A percentile compares a stretch with the other conserved stretches of the same genome.
Conservation (phyloP, 2,797 vertebrate species). For the Myotis daubentonii region DNA sequence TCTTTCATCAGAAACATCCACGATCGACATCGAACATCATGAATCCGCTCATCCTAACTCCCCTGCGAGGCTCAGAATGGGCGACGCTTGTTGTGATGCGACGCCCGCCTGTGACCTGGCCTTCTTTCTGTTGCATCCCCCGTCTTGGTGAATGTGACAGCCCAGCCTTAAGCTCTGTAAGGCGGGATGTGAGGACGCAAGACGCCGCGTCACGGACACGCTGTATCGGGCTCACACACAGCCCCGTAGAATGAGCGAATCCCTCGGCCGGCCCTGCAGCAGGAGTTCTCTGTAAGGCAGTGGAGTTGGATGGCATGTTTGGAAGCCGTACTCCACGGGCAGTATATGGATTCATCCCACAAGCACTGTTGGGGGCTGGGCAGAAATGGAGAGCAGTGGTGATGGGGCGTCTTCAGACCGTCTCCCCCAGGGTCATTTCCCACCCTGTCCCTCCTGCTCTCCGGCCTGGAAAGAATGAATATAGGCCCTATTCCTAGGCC, state of each 20-base stretch:
- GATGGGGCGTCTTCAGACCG: neutral
- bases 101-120: too few relatives aligned
- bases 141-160: neutral
- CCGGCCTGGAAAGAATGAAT: neutral
- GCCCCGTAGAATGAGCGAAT: neutral
- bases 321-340: neutral
- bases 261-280: neutral
- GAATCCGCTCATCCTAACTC: neutral
- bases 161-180: neutral
- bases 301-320: neutral
- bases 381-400: neutral
- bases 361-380: neutral
- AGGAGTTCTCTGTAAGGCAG: neutral
- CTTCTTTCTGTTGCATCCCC: neutral
- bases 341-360: neutral
- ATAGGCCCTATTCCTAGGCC: neutral
- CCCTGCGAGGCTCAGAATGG: neutral
- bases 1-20: constrained; percentile 11
- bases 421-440: neutral
- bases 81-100: neutral
- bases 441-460: neutral
- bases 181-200: neutral
- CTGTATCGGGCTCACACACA: neutral
- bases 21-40: neutral
- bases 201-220: neutral